Conservation (phyloP, 2,113 vertebrate species). For the Cromileptes altivelis region DNA sequence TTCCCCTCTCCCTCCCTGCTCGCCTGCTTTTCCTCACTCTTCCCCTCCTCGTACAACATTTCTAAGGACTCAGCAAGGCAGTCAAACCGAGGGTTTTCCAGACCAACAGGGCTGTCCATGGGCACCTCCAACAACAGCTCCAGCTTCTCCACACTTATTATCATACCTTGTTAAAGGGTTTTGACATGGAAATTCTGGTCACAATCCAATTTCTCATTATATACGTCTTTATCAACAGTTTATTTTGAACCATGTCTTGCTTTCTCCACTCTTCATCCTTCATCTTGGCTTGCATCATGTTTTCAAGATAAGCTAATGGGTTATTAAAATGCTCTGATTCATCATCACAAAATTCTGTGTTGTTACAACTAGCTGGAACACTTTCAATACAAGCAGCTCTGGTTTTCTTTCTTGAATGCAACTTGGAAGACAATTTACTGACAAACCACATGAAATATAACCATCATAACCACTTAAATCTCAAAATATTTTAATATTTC, state of each 20-base stretch:
- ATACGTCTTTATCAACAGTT: neutral
- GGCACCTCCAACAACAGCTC: neutral
- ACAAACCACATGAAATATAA: too few species aligned
- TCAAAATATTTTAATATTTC: neutral
- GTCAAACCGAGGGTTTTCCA: neutral
- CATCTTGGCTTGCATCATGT: neutral
- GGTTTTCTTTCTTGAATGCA: neutral
- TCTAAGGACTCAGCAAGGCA: neutral
- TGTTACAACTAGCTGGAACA: neutral
- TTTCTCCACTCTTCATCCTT: too few species aligned
- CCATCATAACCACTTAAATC: neutral
- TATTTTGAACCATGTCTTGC: neutral
- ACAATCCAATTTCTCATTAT: neutral
- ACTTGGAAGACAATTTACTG: neutral
- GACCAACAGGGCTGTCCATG: neutral
- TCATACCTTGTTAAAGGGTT: neutral
- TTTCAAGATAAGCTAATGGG: slow-evolving; percentile 37
- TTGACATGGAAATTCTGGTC: neutral
- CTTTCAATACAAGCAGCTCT: neutral
- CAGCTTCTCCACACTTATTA: neutral
- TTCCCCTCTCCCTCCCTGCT: slow-evolving; percentile 40
- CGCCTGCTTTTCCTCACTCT: neutral
- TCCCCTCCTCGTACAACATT: neutral
- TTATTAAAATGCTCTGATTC: slow-evolving; percentile 17
- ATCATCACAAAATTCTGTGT: neutral